A percentile compares a stretch with the other conserved stretches of the same genome.
Evolutionary conservation across 2,113 vertebrate species (phyloP).

Genomic region (Ctenodactylus gundi): DNA sequence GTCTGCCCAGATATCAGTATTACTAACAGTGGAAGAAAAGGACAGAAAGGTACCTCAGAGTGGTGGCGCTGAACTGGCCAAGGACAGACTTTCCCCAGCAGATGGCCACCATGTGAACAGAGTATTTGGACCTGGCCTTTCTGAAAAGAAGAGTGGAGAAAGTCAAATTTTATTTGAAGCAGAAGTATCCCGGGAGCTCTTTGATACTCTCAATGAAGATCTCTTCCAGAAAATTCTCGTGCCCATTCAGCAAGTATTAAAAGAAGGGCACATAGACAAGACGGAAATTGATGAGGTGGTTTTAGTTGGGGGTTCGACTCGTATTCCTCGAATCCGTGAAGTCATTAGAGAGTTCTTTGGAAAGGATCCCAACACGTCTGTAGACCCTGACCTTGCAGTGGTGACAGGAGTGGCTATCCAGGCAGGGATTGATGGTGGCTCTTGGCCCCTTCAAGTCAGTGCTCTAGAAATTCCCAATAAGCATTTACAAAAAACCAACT

Average conservation of each 20-base stretch:
- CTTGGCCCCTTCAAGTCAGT: slow-evolving; percentile 98
- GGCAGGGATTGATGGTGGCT: slow-evolving; percentile 96
- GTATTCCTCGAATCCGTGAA: slow-evolving; percentile 93
- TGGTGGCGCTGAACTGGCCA: neutral
- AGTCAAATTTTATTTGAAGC: slow-evolving; percentile 85
- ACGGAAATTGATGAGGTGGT: slow-evolving; percentile 95
- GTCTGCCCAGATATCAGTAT: slow-evolving; percentile 82
- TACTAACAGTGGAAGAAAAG: slow-evolving; percentile 81
- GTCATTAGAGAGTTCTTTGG: slow-evolving; percentile 94
- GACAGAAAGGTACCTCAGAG: slow-evolving; percentile 32
- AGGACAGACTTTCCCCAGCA: slow-evolving; percentile 24
- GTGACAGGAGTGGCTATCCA: slow-evolving; percentile 96
- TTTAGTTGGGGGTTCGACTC: slow-evolving; percentile 96
- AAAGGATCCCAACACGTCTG: slow-evolving; percentile 95
- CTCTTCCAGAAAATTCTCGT: slow-evolving; percentile 96
- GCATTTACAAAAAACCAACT: slow-evolving; percentile 95
- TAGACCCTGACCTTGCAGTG: slow-evolving; percentile 96
- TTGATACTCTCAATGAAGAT: slow-evolving; percentile 93
- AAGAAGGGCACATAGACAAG: slow-evolving; percentile 90
- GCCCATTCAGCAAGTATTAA: slow-evolving; percentile 91
- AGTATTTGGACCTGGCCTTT: neutral
- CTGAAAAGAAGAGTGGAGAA: neutral
- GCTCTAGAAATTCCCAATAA: slow-evolving; percentile 97
- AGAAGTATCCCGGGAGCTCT: slow-evolving; percentile 89
- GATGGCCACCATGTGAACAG: neutral